phyloP scores from a whole-genome alignment of 2,113 vertebrate genomes.

The Phodopus roborovskii region DNA sequence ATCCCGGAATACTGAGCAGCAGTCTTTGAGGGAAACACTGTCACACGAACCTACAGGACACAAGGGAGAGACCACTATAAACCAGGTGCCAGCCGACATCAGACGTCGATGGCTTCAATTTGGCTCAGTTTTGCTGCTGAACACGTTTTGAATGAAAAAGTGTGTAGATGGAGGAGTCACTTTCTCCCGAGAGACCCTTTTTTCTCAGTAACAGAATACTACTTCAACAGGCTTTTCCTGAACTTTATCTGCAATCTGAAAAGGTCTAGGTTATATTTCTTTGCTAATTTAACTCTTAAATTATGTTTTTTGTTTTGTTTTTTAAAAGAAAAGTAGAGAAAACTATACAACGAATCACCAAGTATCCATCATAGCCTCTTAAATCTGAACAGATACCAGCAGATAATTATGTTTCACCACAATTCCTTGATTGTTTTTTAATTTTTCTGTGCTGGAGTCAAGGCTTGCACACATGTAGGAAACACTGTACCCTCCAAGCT shows the following conservation, averaged over 20 bases:
- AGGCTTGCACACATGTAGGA: neutral
- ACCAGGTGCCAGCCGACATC: neutral
- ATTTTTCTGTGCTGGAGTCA: neutral
- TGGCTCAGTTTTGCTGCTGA: neutral
- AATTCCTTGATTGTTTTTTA: neutral
- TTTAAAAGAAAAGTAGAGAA: neutral
- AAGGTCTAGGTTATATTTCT: slow-evolving; percentile 4
- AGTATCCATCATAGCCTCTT: neutral
- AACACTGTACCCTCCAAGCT: neutral
- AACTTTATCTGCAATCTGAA: slow-evolving; percentile 1
- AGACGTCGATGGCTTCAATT: neutral
- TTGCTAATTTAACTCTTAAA: neutral
- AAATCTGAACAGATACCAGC: neutral
- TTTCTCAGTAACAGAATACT: neutral
- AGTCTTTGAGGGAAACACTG: slow-evolving; percentile 93
- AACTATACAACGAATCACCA: neutral
- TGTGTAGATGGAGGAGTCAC: neutral
- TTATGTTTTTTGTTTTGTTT: neutral
- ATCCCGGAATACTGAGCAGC: slow-evolving; percentile 90
- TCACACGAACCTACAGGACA: slow-evolving; percentile 89
- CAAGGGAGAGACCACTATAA: neutral
- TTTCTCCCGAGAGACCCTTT: neutral
- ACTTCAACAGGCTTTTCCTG: neutral
- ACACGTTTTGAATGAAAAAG: neutral
- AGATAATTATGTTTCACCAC: neutral